A percentile compares a stretch with the other conserved stretches of the same genome.
These are phyloP conservation scores for Leucania comma DNA, from an alignment of 2,888 invertebrate species.

Conservation along the genomic window DNA sequence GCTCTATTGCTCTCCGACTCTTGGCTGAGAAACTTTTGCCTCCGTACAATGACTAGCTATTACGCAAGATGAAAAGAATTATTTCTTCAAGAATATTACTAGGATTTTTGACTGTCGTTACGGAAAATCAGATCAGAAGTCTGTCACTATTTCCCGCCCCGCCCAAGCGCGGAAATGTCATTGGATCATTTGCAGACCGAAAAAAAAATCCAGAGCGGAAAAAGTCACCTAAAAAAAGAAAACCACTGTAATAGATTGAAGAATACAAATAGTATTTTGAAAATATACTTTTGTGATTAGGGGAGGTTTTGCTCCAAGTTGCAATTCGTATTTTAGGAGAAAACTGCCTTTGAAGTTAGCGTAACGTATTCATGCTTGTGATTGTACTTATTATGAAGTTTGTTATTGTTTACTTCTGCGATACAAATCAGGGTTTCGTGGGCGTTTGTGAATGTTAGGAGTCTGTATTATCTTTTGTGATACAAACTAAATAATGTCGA, in stretches of 20 bases:
- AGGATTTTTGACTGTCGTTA: too few species aligned
- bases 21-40: constrained; percentile 23
- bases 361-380: not conserved
- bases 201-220: too few species aligned
- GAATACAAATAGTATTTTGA: not conserved
- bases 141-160: too few species aligned
- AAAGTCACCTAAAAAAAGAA: too few species aligned
- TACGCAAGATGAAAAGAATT: not conserved
- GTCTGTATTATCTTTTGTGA: constrained; percentile 13
- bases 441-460: constrained; percentile 14
- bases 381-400: constrained; percentile 10
- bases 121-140: too few species aligned
- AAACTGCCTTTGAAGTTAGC: not conserved
- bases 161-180: too few species aligned
- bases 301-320: not conserved
- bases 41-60: not conserved
- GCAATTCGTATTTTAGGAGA: not conserved
- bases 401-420: constrained; percentile 37
- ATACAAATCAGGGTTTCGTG: constrained; percentile 20
- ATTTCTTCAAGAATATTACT: not conserved
- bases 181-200: too few species aligned
- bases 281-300: not conserved
- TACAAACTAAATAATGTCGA: constrained; percentile 9
- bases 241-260: too few species aligned
- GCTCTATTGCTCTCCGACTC: constrained; percentile 26